Conservation (phyloP, 2,797 vertebrate species). For the Lacerta viridis region DNA sequence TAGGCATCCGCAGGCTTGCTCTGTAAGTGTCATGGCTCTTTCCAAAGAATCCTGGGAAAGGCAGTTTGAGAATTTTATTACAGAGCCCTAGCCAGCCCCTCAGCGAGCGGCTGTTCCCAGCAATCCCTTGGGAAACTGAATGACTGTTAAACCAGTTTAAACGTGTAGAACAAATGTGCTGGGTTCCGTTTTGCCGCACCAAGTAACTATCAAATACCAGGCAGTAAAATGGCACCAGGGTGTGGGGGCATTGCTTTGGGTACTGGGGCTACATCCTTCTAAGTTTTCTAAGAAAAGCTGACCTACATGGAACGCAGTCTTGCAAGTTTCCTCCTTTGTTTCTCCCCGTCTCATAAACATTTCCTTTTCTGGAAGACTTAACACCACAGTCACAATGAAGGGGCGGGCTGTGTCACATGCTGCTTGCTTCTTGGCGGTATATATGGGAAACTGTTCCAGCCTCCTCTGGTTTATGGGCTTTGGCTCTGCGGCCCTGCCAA, state of each 20-base stretch:
- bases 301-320: constrained; percentile 10
- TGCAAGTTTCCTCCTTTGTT: constrained; percentile 18
- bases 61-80: neutral
- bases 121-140: neutral
- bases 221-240: neutral
- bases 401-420: constrained; percentile 72
- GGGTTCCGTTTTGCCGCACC: neutral
- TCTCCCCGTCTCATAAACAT: constrained; percentile 9
- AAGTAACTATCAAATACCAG: neutral
- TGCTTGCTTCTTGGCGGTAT: constrained; percentile 70
- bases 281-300: constrained; percentile 5
- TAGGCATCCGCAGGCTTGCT: too few relatives aligned
- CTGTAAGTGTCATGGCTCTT: neutral
- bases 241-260: neutral
- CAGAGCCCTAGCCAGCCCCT: neutral
- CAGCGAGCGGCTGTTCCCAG: neutral
- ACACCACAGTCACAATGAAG: constrained; percentile 61
- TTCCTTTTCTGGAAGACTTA: constrained; percentile 50
- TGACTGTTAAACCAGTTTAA: neutral
- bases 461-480: constrained; percentile 64
- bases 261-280: neutral
- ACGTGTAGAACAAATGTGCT: neutral
- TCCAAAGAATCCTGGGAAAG: neutral
- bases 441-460: constrained; percentile 77
- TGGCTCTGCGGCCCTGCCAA: constrained; percentile 70